Conservation (phyloP, 2,113 vertebrate species). For the Tetraodon nigroviridis region DNA sequence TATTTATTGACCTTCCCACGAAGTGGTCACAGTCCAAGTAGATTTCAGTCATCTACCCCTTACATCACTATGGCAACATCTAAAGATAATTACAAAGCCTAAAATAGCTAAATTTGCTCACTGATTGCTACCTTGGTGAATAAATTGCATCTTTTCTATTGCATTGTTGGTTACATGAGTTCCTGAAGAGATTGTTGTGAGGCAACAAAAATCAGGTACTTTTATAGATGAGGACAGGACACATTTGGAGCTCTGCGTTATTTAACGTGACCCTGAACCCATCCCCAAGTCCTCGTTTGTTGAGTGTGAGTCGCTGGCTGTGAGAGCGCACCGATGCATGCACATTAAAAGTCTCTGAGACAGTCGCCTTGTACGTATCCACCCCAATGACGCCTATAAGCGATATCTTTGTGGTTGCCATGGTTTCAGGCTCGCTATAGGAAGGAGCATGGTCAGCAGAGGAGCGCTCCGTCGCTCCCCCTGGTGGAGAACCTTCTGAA, state of each 20-base stretch:
- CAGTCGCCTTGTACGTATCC: conserved; percentile 4
- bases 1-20: not conserved
- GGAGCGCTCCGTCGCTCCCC: conserved; percentile 83
- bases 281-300: conserved; percentile 6
- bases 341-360: conserved; percentile 17
- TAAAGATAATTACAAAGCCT: not conserved
- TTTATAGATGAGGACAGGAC: no score
- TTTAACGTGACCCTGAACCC: conserved; percentile 29
- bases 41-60: not conserved
- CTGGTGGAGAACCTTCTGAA: conserved; percentile 92
- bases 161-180: no score
- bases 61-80: not conserved
- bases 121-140: not conserved
- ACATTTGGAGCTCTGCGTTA: conserved; percentile 1
- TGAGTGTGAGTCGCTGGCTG: no score
- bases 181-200: no score
- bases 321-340: conserved; percentile 21
- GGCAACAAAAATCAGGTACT: no score
- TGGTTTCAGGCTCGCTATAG: conserved; percentile 82
- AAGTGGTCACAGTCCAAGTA: not conserved
- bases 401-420: conserved; percentile 55
- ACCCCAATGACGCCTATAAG: conserved; percentile 30
- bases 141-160: not conserved
- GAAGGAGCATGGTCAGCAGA: conserved; percentile 81
- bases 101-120: not conserved